Percentiles rank a stretch among this genome's conserved stretches.
phyloP scores from a whole-genome alignment of 2,113 vertebrate genomes.

The Prionailurus viverrinus region DNA sequence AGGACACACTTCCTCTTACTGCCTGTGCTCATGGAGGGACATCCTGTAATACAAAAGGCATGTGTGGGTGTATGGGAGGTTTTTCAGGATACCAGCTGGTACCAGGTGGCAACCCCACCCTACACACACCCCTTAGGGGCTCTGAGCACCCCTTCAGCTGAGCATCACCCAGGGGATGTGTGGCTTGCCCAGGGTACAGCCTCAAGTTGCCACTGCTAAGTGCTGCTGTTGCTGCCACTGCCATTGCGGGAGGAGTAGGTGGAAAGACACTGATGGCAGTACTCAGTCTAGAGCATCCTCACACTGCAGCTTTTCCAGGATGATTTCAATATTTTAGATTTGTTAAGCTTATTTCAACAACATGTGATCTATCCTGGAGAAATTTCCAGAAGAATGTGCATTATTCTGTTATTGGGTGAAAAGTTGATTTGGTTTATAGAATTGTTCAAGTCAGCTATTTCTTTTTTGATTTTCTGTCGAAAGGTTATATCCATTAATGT shows the following conservation, averaged over 20 bases:
- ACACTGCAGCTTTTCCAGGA: conserved; percentile 92
- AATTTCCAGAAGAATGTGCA: neutral
- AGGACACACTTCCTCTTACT: conserved; percentile 69
- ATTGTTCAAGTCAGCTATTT: neutral
- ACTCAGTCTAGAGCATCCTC: conserved; percentile 89
- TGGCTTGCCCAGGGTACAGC: conserved; percentile 61
- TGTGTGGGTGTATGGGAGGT: conserved; percentile 76
- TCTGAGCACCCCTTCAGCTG: conserved; percentile 24
- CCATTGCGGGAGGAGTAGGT: conserved; percentile 50
- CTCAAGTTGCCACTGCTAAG: conserved; percentile 82
- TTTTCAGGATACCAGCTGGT: conserved; percentile 74
- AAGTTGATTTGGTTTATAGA: neutral
- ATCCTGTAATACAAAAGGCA: conserved; percentile 82
- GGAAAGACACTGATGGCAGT: conserved; percentile 86
- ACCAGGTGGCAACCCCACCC: conserved; percentile 73
- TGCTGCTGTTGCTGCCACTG: conserved; percentile 39
- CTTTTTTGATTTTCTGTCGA: neutral
- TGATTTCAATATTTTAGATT: neutral
- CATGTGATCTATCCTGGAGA: neutral
- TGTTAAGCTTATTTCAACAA: neutral
- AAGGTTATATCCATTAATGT: neutral
- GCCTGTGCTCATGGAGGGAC: conserved; percentile 80
- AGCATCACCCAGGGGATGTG: conserved; percentile 52
- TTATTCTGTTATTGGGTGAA: neutral
- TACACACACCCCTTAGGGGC: conserved; percentile 76